Percentiles rank a stretch among this genome's conserved stretches.
Evolutionary conservation across 2,888 invertebrate species (phyloP).

Genomic region (Flexamia atlantica): DNA sequence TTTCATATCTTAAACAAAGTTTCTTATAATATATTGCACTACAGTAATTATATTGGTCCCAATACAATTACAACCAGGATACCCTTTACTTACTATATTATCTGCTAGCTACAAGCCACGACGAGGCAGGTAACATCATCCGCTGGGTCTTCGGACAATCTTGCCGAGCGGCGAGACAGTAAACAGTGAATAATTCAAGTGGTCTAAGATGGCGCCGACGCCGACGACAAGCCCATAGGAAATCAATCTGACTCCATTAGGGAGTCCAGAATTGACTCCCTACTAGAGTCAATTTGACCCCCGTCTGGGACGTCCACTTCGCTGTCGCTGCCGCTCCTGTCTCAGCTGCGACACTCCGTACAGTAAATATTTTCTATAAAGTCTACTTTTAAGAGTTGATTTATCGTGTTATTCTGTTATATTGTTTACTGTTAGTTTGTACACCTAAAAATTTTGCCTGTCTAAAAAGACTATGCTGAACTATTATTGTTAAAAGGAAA

Average conservation of each 20-base stretch:
- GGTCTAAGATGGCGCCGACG: slow-evolving; percentile 48
- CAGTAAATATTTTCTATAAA: too few species aligned
- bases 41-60: too few species aligned
- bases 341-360: not conserved
- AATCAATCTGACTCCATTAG: slow-evolving; percentile 99
- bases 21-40: too few species aligned
- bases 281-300: slow-evolving; percentile 99
- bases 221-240: slow-evolving; percentile 78
- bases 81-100: not conserved
- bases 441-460: too few species aligned
- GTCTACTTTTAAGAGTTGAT: too few species aligned
- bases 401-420: too few species aligned
- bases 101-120: not conserved
- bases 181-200: slow-evolving; percentile 37
- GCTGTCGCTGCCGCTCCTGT: not conserved
- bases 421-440: too few species aligned
- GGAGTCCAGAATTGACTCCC: slow-evolving; percentile 96
- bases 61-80: too few species aligned
- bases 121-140: not conserved
- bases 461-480: too few species aligned
- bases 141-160: not conserved
- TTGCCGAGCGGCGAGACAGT: slow-evolving; percentile 1
- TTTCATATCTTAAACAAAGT: too few species aligned
- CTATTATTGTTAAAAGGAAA: too few species aligned
- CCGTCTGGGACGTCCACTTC: slow-evolving; percentile 50